Conservation (phyloP, 2,888 invertebrate species). For the Sinelater perroti region DNA sequence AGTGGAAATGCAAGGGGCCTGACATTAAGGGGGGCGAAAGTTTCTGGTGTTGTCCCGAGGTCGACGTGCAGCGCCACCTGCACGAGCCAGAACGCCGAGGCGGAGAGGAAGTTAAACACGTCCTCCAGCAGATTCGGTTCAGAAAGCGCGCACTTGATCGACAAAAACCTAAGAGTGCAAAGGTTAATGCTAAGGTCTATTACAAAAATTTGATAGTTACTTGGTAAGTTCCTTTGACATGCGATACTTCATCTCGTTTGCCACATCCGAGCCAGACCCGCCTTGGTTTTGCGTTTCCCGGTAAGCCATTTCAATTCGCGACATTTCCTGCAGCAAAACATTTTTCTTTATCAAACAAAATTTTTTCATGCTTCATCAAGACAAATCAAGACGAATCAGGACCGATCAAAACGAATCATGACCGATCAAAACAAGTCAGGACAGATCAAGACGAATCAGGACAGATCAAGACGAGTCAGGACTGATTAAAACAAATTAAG, state of each 20-base stretch:
- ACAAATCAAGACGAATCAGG: too few relatives aligned
- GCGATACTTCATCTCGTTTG: slow-evolving; percentile 69
- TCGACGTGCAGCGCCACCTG: slow-evolving; percentile 75
- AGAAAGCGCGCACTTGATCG: slow-evolving; percentile 77
- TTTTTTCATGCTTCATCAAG: too few relatives aligned
- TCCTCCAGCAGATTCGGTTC: slow-evolving; percentile 77
- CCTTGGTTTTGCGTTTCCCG: slow-evolving; percentile 70
- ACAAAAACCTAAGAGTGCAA: slow-evolving; percentile 68
- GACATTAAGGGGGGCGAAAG: slow-evolving; percentile 70
- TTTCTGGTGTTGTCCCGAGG: slow-evolving; percentile 52
- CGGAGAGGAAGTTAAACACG: slow-evolving; percentile 79
- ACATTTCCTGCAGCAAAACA: slow-evolving; percentile 64
- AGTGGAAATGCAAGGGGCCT: slow-evolving; percentile 70
- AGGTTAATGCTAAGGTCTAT: too few relatives aligned
- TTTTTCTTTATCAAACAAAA: too few relatives aligned
- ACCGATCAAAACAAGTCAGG: too few relatives aligned
- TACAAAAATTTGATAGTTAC: slow-evolving; percentile 60
- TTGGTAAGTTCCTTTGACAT: slow-evolving; percentile 72
- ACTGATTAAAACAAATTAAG: too few relatives aligned
- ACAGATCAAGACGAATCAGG: too few relatives aligned
- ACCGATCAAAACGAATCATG: too few relatives aligned
- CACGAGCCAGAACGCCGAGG: slow-evolving; percentile 84
- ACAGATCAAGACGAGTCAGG: too few relatives aligned
- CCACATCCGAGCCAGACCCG: slow-evolving; percentile 59
- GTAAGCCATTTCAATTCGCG: slow-evolving; percentile 77